Evolutionary conservation across 2,797 vertebrate species (phyloP), one percentile per base, ranked within the genome.

Genomic region (Clarias pachynema): DNA sequence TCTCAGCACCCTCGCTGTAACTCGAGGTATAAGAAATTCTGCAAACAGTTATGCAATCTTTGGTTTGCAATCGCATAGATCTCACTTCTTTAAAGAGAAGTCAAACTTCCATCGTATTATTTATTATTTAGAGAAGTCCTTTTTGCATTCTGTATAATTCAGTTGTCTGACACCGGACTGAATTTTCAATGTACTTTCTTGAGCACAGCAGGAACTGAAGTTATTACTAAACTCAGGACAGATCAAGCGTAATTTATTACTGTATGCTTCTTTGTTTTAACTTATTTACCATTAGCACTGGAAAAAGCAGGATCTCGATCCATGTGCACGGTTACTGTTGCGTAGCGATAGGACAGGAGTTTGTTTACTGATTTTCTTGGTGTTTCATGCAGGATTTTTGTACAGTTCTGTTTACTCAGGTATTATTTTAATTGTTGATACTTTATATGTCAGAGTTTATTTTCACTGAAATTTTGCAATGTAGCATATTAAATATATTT

Each of bases 361-460:
- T 87, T 79, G 87, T 86, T 89, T 88, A 70, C 62, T 73, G 84
- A 53, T 83, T 63, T 37, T 86, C 60, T 84, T 83, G 86, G 85
- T 86, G 79, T 89, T 31, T 62, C 2, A 74, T 26, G 81, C 93
- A 92, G 92, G 34, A 82, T 84, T 88, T 74, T 81, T 79, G 74
- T 79, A 79, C 57, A 78, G 84, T 90, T 63, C 90, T 92, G 88
- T 93, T 83, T 84, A n/a, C 87, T 89, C 93, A 92, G 44, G 44
- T 92, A 91, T 91, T 91, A n/a, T 62, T 92, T 93, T 93, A 93
- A 94, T 91, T 93, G 92, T 92, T 89, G 26, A 94, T 90, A 95
- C 93, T 96, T 94, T 96, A 94, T 96, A 94, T 89, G 89, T 92
- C 90, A 95, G 91, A 95, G 91, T 89, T 89, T 95, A 95, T 95